Percentiles rank a stretch among this genome's conserved stretches.
These are phyloP conservation scores for Drosophila rubida DNA, from an alignment of 2,888 invertebrate genomes.

Conservation along the genomic window DNA sequence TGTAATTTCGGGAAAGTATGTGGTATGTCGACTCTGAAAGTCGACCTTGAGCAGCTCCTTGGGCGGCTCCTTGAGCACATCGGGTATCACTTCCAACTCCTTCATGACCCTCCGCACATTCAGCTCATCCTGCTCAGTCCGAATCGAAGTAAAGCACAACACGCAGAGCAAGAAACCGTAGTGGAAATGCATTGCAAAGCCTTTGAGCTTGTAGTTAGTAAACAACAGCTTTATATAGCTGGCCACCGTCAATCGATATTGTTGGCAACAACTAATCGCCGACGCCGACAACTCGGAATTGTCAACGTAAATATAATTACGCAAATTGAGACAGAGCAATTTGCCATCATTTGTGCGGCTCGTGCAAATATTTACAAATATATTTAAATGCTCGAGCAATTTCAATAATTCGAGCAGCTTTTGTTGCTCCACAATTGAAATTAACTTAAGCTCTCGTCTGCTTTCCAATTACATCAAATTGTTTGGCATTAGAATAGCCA, in stretches of 20 bases:
- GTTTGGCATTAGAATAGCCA: conserved; percentile 8
- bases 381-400: conserved; percentile 28
- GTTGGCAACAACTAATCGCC: conserved; percentile 27
- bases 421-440: conserved; percentile 24
- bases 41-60: conserved; percentile 56
- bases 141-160: conserved; percentile 6
- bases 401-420: conserved; percentile 35
- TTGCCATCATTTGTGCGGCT: conserved; percentile 44
- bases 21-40: not conserved
- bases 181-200: conserved; percentile 40
- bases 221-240: conserved; percentile 45
- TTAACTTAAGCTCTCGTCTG: conserved; percentile 20
- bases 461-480: conserved; percentile 1
- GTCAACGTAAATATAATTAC: conserved; percentile 63
- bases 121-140: conserved; percentile 39
- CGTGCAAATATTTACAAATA: conserved; percentile 59
- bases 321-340: conserved; percentile 59
- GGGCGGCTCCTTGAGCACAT: conserved; percentile 67
- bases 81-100: conserved; percentile 68
- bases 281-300: conserved; percentile 23
- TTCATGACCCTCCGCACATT: conserved; percentile 60
- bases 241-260: conserved; percentile 27
- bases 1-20: no score
- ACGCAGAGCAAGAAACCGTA: conserved; percentile 22
- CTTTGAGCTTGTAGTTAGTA: conserved; percentile 6